These are phyloP conservation scores for Hippopotamus amphibius DNA, from an alignment of 2,113 vertebrate genomes.

Conservation along the genomic window DNA sequence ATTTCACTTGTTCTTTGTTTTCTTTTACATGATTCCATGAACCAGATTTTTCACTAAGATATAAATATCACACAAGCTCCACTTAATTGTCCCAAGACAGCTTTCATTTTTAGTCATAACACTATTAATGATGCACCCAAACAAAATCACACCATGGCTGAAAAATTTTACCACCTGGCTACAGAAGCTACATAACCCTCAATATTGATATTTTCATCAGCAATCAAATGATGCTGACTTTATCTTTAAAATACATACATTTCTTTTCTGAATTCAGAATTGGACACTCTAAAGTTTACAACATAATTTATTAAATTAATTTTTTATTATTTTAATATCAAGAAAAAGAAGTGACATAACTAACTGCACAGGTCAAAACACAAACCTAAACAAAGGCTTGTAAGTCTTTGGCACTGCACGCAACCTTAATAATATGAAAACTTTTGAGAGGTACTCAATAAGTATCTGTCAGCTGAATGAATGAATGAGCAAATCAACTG, in stretches of 20 bases:
- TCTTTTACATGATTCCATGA: conserved; percentile 23
- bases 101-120: conserved; percentile 34
- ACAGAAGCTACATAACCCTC: neutral
- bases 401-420: neutral
- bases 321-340: neutral
- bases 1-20: conserved; percentile 18
- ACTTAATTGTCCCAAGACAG: neutral
- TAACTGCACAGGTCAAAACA: neutral
- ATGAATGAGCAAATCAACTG: neutral
- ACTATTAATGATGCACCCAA: conserved; percentile 18
- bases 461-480: neutral
- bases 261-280: conserved; percentile 18
- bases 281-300: neutral
- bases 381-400: neutral
- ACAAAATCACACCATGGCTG: conserved; percentile 52
- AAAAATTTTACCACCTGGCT: neutral
- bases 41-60: conserved; percentile 26
- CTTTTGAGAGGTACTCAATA: neutral
- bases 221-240: conserved; percentile 28
- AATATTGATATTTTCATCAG: conserved; percentile 24
- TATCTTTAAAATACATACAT: neutral
- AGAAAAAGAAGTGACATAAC: neutral
- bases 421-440: neutral
- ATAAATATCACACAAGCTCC: neutral
- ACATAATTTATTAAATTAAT: neutral